Conservation (phyloP, 2,113 vertebrate genomes). For the Myanophis thanlyinensis region DNA sequence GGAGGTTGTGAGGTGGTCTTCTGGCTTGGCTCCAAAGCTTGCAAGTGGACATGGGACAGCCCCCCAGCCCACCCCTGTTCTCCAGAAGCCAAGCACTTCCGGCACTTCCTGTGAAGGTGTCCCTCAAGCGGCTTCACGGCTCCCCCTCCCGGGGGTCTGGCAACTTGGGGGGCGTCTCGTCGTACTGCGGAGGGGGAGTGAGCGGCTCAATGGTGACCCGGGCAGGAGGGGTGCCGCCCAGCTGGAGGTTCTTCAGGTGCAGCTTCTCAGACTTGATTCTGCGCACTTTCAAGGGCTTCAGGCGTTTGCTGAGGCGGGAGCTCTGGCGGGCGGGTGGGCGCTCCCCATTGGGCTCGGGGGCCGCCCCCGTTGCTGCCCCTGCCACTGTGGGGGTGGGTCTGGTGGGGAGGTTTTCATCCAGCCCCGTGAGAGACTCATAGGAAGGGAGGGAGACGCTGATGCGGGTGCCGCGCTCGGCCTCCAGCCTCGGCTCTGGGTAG, state of each 20-base stretch:
- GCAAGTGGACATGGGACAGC: not conserved
- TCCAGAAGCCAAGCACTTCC: not conserved
- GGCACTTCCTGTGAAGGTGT: fast-evolving
- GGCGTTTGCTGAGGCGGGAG: slow-evolving; percentile 75
- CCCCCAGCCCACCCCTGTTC: not conserved
- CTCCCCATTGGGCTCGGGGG: not conserved
- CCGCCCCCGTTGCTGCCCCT: not conserved
- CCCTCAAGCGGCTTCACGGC: slow-evolving; percentile 30
- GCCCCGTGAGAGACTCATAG: slow-evolving; percentile 86
- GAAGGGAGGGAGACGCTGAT: slow-evolving; percentile 86
- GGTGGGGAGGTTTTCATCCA: not conserved
- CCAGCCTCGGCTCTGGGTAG: slow-evolving; percentile 50
- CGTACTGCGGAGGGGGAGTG: slow-evolving; percentile 90
- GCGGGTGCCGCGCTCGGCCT: slow-evolving; percentile 63
- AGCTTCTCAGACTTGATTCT: slow-evolving; percentile 93
- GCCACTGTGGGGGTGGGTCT: fast-evolving
- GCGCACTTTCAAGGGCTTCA: slow-evolving; percentile 86
- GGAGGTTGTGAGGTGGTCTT: not conserved
- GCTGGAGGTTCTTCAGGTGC: slow-evolving; percentile 78
- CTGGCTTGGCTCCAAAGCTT: not conserved
- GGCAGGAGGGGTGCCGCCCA: slow-evolving; percentile 57
- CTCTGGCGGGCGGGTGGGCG: slow-evolving; percentile 41
- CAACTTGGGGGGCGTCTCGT: slow-evolving; percentile 72
- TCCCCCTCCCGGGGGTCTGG: slow-evolving; percentile 46
- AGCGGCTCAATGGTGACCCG: slow-evolving; percentile 86